Evolutionary conservation across 2,888 invertebrate species (phyloP).

Genomic region (Plusia festucae): DNA sequence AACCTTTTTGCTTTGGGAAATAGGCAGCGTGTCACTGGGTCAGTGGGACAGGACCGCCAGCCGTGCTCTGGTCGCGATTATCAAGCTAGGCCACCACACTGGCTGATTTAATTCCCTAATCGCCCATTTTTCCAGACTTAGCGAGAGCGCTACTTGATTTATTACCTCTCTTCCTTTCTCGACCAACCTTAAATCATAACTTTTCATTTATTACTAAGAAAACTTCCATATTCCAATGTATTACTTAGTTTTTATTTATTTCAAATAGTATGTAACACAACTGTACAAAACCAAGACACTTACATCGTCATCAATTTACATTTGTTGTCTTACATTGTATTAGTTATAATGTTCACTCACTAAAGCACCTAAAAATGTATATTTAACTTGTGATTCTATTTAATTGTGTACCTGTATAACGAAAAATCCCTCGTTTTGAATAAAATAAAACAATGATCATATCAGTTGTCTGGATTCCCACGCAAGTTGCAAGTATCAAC

Average conservation of each 20-base stretch:
- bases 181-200: background rate
- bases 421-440: constrained; percentile 1
- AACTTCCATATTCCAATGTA: no score
- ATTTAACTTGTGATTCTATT: background rate
- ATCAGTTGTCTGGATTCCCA: constrained; percentile 18
- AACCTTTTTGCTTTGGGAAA: constrained; percentile 74
- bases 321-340: no score
- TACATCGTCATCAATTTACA: no score
- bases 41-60: constrained; percentile 77
- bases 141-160: background rate
- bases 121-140: constrained; percentile 20
- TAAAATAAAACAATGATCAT: constrained; percentile 19
- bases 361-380: background rate
- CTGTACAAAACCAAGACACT: no score
- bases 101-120: constrained; percentile 63
- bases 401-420: background rate
- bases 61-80: constrained; percentile 68
- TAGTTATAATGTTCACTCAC: background rate
- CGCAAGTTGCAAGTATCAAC: constrained; percentile 13
- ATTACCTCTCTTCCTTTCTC: background rate
- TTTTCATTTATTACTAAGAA: background rate
- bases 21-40: constrained; percentile 78
- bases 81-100: constrained; percentile 68
- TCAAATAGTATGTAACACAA: no score
- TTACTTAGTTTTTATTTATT: no score